phyloP scores from a whole-genome alignment of 2,797 vertebrate species.

The Betta splendens region DNA sequence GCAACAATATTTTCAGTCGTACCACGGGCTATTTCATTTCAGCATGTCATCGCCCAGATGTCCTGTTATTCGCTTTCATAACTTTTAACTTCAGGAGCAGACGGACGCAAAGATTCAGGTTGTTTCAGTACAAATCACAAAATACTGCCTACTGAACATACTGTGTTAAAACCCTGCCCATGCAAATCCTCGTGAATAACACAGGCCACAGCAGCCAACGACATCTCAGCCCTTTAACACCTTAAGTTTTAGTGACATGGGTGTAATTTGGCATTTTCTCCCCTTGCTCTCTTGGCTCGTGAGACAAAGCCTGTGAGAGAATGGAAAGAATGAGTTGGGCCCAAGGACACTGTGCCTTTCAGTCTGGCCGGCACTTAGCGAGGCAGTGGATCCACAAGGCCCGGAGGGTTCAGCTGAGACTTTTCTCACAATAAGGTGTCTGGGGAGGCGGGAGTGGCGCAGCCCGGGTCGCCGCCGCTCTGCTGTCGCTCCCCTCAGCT shows the following conservation, averaged over 20 bases:
- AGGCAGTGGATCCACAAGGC: conserved; percentile 86
- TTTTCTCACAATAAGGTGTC: conserved; percentile 98
- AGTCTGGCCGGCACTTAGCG: conserved; percentile 91
- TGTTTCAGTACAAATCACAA: conserved; percentile 47
- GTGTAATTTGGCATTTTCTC: conserved; percentile 77
- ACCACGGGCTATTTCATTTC: conserved; percentile 19
- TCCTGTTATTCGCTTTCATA: conserved; percentile 29
- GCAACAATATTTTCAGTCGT: conserved; percentile 25
- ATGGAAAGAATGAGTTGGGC: conserved; percentile 85
- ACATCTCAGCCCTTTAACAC: conserved; percentile 66
- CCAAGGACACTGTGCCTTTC: conserved; percentile 94
- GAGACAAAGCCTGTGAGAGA: conserved; percentile 83
- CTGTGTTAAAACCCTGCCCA: conserved; percentile 34
- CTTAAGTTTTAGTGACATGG: conserved; percentile 72
- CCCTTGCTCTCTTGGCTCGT: conserved; percentile 65
- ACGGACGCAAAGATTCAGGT: conserved; percentile 32
- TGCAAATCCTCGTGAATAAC: conserved; percentile 56
- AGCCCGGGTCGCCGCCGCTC: conserved; percentile 70
- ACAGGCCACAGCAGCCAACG: conserved; percentile 58
- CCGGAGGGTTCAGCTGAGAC: conserved; percentile 89
- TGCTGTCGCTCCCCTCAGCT: conserved; percentile 77
- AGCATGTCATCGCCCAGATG: conserved; percentile 17
- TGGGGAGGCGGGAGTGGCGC: conserved; percentile 77
- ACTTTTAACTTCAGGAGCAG: conserved; percentile 30
- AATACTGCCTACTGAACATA: conserved; percentile 49